Base-by-base conservation (phyloP, 2,888 invertebrate species). In the Crossocerus cetratus region DNA sequence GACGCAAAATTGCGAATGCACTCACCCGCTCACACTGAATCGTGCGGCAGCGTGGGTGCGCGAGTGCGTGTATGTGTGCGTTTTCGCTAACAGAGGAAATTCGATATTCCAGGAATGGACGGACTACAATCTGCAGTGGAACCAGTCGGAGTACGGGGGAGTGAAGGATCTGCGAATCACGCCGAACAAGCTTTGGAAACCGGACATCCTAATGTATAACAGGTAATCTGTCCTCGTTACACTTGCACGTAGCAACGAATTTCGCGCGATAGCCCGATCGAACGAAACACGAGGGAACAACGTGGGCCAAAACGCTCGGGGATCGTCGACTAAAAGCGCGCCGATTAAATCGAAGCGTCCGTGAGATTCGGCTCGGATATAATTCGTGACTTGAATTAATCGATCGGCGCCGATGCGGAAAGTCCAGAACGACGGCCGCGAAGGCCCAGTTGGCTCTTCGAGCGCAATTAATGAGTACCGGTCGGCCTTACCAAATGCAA, bases 161-260 rank as follows among this genome's bases (percentile, higher is more conserved):
- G 96, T 99, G 67, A 97, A 96, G 91, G 97, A 97, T 90, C 94
- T 99, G 74, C 94, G 98, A 88, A 97, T 99, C 90, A 98, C 98
- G 78, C 97, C 98, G 63, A 96, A 96, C 91, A 96, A 96, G 90
- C 93, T 99, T 79, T 99, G 99, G 99, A 98, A 97, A 91, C 99
- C 99, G 78, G 99, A 99, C 92, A 97, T 99, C 87, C 96, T 99
- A 82, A 97, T 99, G 96, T 99, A 99, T 92, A 99, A 99, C 95
- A 99, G 99, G 98, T 98, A 93, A 93, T 86, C 69, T 80, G 73
- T 78, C 80, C 83, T 81, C 56, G 72, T 71, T 74, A 65, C 70
- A 74, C 67, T 77, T 75, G 53, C 65, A 32, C 11, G 56, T 66
- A 68, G 32, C 11, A 8, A 8, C 32, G 32, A 32, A 2, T 32